These are phyloP conservation scores for Aphidoletes aphidimyza DNA, from an alignment of 2,888 invertebrate species.

Conservation along the genomic window DNA sequence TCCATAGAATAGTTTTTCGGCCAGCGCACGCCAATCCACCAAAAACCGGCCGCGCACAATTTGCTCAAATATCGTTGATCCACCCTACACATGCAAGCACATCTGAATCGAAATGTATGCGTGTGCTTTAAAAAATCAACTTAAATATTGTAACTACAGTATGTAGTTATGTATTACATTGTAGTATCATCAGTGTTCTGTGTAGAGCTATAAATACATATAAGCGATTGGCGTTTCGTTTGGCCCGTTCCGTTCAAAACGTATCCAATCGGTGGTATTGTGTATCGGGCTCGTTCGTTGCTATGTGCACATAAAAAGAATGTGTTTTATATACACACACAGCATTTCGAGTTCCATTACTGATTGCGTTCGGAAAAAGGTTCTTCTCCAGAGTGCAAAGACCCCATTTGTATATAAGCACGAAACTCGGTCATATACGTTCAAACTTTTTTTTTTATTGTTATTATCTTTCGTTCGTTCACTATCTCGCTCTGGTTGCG, in stretches of 20 bases:
- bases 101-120: constrained; percentile 40
- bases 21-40: too few species aligned
- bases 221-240: constrained; percentile 1
- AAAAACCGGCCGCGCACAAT: background rate
- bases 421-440: constrained; percentile 53
- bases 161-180: constrained; percentile 48
- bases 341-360: constrained; percentile 35
- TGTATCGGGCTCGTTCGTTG: constrained; percentile 17
- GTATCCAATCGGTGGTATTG: background rate
- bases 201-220: background rate
- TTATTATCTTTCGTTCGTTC: constrained; percentile 41
- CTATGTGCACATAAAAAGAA: constrained; percentile 49
- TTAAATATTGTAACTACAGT: constrained; percentile 49
- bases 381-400: constrained; percentile 54
- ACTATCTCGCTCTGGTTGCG: constrained; percentile 45
- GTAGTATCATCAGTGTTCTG: constrained; percentile 25
- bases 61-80: background rate
- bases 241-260: background rate
- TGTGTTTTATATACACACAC: constrained; percentile 52
- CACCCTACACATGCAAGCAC: constrained; percentile 33
- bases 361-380: constrained; percentile 30
- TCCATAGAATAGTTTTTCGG: too few species aligned
- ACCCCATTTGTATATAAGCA: constrained; percentile 53
- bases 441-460: constrained; percentile 25
- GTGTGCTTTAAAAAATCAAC: constrained; percentile 50